Percentiles rank a stretch among this genome's conserved stretches.
phyloP scores from a whole-genome alignment of 2,113 vertebrate genomes.

The Ahaetulla prasina region DNA sequence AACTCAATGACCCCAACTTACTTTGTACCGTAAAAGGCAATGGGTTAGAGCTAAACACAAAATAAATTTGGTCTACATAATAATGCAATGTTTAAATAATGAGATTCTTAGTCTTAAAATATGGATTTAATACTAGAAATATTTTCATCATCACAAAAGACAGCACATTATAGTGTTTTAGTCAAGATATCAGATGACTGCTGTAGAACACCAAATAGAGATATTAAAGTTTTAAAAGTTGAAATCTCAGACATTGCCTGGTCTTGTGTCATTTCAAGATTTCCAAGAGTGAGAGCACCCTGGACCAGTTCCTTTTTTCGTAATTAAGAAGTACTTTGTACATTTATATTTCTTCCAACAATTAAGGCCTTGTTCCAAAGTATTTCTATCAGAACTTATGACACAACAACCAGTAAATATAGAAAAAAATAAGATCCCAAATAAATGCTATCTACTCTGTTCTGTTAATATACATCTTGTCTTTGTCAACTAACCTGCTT shows the following conservation, averaged over 20 bases:
- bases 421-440: neutral
- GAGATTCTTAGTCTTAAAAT: neutral
- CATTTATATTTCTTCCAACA: neutral
- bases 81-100: neutral
- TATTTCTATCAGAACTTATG: neutral
- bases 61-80: neutral
- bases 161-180: neutral
- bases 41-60: neutral
- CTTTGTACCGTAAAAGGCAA: neutral
- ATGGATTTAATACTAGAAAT: neutral
- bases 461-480: neutral
- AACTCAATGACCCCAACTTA: neutral
- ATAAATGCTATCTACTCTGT: neutral
- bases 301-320: neutral
- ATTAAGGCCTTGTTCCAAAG: neutral
- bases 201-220: neutral
- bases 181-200: neutral
- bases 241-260: neutral
- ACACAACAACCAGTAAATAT: neutral
- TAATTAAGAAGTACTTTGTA: neutral
- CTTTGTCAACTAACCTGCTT: neutral
- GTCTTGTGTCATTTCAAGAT: neutral
- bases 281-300: neutral
- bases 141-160: neutral
- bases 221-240: neutral